Evolutionary conservation across 2,113 vertebrate genomes (phyloP), one percentile per base, ranked within the genome.

Genomic region (Nannobrachium achirus): DNA sequence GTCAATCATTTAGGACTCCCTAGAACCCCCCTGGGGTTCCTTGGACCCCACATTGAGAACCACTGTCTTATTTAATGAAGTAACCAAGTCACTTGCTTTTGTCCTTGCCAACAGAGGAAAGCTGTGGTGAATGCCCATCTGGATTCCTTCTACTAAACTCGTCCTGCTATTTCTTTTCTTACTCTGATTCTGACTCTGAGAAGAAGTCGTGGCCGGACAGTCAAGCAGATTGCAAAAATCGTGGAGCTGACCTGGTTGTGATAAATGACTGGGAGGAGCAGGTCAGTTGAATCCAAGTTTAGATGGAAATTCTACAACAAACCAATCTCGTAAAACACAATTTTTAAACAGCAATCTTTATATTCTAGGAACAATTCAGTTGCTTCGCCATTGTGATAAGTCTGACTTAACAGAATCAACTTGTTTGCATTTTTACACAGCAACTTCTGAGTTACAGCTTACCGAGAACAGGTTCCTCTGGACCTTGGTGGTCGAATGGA

Each of bases 91-190:
- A 19, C 9, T 41, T 41, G 20, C 25, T 7, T 52, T 67, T 76
- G n/a, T 60, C 19, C 8, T 69, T 79, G 19, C 18, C 7, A 63
- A 65, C 84, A 91, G 89, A 84, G 67, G 48, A 48, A 60, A 86
- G 14, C 60, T 91, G 90, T 66, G 66, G 45, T 44, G 71, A 41
- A 44, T 90, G 90, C 39, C 78, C 3, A n/a, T 8, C 50, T 13
- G 75, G 64, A 61, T 90, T 89, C 89, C 9, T 6, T 7, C 10
- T 89, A 56, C 40, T 82, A 0, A 76, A 81, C 51, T 73, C 76
- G 2, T 56, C 65, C 0, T 90, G 90, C 58, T 90, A 89, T 74
- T 89, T 73, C 42, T 82, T 86, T 69, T 82, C 90, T 51, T 1
- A 8, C 4, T 0, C 11, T 46, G 51, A 7, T 1, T 8, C 52